Base-by-base conservation (phyloP, 2,888 invertebrate genomes). In the Heliconius sara region DNA sequence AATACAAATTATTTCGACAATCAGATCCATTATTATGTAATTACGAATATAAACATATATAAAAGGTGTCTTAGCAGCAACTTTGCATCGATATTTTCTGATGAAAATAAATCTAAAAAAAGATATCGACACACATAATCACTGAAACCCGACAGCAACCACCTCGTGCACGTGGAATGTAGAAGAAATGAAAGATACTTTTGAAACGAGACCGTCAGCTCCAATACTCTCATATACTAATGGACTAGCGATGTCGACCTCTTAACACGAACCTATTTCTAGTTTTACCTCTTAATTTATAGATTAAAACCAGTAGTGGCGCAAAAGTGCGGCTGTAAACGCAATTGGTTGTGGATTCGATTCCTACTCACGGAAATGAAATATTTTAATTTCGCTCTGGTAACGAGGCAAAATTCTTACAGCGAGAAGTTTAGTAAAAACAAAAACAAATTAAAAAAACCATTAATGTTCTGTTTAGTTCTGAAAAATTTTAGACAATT, bases 171-270 rank as follows among this genome's bases (percentile, higher is more conserved):
- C 27, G 43, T 60, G 67, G 68, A 70, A 70, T 68, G 30, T 66
- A 52, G 75, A 43, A 52, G 60, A 68, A 67, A 70, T 63, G 60
- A 79, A 70, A 68, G 68, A 75, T 75, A 30, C 68, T 70, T 75
- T 70, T 47, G 25, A 79, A 68, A 73, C 60, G 68, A 78, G 65
- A 78, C 25, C 30, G 78, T 75, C 47, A 63, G 43, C 74, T 68
- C 66, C 78, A 67, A 79, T 75, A 75, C 65, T 57, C 27, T 76
- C 78, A 78, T 78, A 72, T 63, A 63, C 72, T 80, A 81, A 81
- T 81, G 80, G 81, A 73, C 76, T 76, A 39, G 77, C 68, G 63
- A 43, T 73, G 52, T 60, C 47, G 76, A 76, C 76, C 71, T 77
- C 60, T 79, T 77, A 76, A 63, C 66, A 66, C 76, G 63, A 63